A percentile compares a stretch with the other conserved stretches of the same genome.
These are phyloP conservation scores for Cryptomyrus ogoouensis DNA, from an alignment of 2,113 vertebrate genomes.

Conservation along the genomic window DNA sequence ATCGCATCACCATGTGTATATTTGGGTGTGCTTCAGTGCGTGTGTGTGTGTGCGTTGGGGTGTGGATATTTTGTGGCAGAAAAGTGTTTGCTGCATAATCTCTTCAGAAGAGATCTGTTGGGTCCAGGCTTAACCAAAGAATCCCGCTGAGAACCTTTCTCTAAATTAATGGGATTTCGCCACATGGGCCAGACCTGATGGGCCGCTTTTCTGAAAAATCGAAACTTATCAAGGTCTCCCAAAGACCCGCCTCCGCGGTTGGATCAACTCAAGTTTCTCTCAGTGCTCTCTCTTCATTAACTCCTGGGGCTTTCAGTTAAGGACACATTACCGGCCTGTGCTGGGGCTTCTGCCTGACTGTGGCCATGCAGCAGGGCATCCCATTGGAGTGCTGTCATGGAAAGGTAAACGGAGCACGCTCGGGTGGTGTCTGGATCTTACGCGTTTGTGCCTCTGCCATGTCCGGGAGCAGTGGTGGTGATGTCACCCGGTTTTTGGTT, in stretches of 20 bases:
- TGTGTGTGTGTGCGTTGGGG: constrained; percentile 22
- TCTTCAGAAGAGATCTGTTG: neutral
- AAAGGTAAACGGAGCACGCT: neutral
- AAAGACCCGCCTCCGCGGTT: neutral
- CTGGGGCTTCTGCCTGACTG: neutral
- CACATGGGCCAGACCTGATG: neutral
- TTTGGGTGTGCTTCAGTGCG: neutral
- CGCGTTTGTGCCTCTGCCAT: neutral
- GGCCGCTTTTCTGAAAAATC: constrained; percentile 6
- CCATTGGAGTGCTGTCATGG: neutral
- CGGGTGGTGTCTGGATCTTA: neutral
- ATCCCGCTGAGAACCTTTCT: constrained; percentile 8
- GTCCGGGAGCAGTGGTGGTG: neutral
- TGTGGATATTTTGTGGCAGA: neutral
- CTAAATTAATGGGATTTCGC: constrained; percentile 18
- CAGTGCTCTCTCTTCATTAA: neutral
- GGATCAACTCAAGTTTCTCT: constrained; percentile 7
- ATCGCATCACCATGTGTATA: neutral
- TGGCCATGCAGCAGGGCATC: neutral
- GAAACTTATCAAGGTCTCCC: constrained; percentile 7
- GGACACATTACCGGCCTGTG: neutral
- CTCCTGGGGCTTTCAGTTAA: neutral
- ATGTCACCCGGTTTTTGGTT: neutral
- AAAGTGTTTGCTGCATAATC: neutral
- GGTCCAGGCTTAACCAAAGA: neutral